Evolutionary conservation across 2,888 invertebrate species (phyloP).

Genomic region (Morinoia aosen): DNA sequence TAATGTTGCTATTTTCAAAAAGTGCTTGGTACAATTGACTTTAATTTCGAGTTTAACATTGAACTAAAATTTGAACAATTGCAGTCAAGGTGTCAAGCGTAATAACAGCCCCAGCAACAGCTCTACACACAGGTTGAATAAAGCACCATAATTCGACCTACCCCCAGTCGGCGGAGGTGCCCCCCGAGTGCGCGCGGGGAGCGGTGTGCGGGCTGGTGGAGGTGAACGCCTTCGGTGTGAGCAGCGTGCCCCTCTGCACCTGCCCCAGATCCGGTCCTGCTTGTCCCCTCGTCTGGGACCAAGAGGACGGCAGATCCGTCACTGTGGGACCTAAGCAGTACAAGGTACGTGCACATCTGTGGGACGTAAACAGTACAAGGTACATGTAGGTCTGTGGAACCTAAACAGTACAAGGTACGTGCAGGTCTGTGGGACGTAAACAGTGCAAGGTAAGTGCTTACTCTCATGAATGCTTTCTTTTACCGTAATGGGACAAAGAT

Average conservation of each 20-base stretch:
- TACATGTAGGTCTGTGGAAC: constrained; percentile 67
- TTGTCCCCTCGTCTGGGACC: constrained; percentile 68
- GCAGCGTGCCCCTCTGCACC: constrained; percentile 65
- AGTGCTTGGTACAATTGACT: no score
- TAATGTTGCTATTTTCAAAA: no score
- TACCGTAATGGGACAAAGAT: no score
- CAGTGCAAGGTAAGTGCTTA: no score
- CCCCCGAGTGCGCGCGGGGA: constrained; percentile 64
- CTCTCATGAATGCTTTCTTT: no score
- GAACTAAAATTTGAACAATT: no score
- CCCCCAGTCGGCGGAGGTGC: constrained; percentile 57
- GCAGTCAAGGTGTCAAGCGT: no score
- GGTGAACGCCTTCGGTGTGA: constrained; percentile 68
- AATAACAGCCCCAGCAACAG: no score
- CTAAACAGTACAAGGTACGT: constrained; percentile 68
- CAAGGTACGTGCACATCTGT: constrained; percentile 68
- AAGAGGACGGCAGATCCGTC: constrained; percentile 68
- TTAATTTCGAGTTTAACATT: no score
- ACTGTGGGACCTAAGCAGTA: constrained; percentile 68
- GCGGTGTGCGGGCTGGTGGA: constrained; percentile 68
- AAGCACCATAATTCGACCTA: background rate
- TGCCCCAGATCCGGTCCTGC: constrained; percentile 60
- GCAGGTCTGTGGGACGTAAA: background rate
- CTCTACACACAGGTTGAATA: no score
- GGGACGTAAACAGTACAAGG: constrained; percentile 69